These are phyloP conservation scores for Clivina fossor DNA, from an alignment of 2,888 invertebrate genomes.

Conservation along the genomic window DNA sequence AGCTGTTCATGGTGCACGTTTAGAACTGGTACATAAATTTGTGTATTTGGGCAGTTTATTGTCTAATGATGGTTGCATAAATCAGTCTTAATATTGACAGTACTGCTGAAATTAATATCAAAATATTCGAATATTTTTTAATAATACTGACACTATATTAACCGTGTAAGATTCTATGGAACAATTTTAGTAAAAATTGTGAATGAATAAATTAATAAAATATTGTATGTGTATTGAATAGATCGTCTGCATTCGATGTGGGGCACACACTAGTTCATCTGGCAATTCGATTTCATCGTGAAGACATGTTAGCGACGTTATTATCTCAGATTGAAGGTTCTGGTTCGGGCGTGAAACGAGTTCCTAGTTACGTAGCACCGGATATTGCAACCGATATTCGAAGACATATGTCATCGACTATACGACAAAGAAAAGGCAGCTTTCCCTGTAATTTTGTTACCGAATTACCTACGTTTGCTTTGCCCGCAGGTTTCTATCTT, in stretches of 20 bases:
- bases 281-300: conserved; percentile 90
- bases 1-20: no score
- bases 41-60: no score
- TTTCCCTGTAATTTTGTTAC: conserved; percentile 87
- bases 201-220: no score
- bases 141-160: no score
- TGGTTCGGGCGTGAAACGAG: conserved; percentile 84
- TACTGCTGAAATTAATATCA: no score
- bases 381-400: conserved; percentile 90
- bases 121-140: no score
- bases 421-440: conserved; percentile 80
- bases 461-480: conserved; percentile 88
- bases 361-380: conserved; percentile 93
- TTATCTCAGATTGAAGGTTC: conserved; percentile 86
- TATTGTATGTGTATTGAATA: no score
- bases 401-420: conserved; percentile 79
- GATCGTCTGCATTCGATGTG: conserved; percentile 89
- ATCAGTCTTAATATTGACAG: no score
- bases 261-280: conserved; percentile 94
- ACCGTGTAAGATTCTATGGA: no score
- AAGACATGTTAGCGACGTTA: conserved; percentile 86
- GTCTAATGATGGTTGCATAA: no score
- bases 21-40: no score
- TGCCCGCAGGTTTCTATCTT: conserved; percentile 88
- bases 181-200: no score